phyloP scores from a whole-genome alignment of 2,113 vertebrate genomes.

The Chlamydotis undulata region DNA sequence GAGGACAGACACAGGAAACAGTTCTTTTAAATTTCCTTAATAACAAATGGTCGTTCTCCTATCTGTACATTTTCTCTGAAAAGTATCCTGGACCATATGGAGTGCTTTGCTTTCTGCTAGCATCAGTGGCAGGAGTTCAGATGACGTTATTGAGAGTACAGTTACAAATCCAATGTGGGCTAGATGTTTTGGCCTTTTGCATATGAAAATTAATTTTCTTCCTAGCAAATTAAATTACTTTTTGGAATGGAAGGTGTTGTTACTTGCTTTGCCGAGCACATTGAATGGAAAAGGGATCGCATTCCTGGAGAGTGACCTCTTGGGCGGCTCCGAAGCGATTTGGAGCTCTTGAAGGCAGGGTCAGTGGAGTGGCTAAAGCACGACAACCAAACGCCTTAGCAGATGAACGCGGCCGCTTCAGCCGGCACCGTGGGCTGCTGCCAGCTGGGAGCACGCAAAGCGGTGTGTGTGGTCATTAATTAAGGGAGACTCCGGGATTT shows the following conservation, averaged over 20 bases:
- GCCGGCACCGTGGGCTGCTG: neutral
- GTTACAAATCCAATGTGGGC: neutral
- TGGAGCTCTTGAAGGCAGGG: neutral
- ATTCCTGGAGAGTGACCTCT: neutral
- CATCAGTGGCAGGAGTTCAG: neutral
- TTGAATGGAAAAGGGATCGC: neutral
- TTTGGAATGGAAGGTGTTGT: neutral
- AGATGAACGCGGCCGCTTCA: neutral
- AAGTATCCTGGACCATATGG: neutral
- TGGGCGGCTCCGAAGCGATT: neutral
- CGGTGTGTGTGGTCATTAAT: neutral
- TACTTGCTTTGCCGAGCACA: neutral
- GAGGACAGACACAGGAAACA: neutral
- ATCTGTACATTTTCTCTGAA: neutral
- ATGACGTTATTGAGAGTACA: fast-evolving
- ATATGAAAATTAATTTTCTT: neutral
- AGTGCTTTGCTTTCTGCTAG: neutral
- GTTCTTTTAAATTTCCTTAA: neutral
- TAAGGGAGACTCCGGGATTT: neutral
- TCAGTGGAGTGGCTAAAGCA: neutral
- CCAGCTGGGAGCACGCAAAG: neutral
- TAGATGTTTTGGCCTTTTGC: neutral
- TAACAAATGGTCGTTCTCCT: neutral
- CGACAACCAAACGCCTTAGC: neutral
- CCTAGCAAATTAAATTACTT: neutral